phyloP scores from a whole-genome alignment of 2,888 invertebrate species.

The Dicroscelio sp. region DNA sequence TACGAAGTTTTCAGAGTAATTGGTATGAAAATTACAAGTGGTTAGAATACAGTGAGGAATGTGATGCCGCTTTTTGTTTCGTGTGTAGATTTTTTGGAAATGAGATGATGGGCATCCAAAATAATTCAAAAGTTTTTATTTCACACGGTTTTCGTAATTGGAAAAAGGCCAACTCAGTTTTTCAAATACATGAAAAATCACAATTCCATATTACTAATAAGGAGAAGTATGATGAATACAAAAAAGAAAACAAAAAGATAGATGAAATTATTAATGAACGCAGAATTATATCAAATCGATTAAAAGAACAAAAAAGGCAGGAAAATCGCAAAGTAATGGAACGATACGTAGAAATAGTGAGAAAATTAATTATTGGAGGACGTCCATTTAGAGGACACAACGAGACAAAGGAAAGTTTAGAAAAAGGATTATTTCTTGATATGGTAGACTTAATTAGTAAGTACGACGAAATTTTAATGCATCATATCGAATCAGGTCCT shows the following conservation, averaged over 20 bases:
- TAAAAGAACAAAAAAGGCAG: constrained; percentile 26
- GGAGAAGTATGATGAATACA: constrained; percentile 31
- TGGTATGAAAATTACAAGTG: neutral
- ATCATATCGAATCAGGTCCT: constrained; percentile 18
- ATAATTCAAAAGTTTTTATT: constrained; percentile 38
- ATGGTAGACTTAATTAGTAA: constrained; percentile 9
- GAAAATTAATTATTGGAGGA: constrained; percentile 41
- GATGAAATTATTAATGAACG: neutral
- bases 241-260: neutral
- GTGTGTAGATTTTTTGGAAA: constrained; percentile 41
- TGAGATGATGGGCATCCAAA: neutral
- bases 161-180: constrained; percentile 42
- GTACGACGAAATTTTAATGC: constrained; percentile 10
- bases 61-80: constrained; percentile 31
- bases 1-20: too few species aligned
- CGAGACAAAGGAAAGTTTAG: constrained; percentile 14
- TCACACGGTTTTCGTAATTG: constrained; percentile 36
- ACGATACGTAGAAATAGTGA: constrained; percentile 24
- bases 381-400: constrained; percentile 54
- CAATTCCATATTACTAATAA: constrained; percentile 46
- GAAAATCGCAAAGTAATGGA: constrained; percentile 27
- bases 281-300: constrained; percentile 18
- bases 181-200: constrained; percentile 46
- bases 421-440: constrained; percentile 57
- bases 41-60: neutral